Evolutionary conservation across 2,888 invertebrate genomes (phyloP).

Genomic region (Caenorhabditis becei): DNA sequence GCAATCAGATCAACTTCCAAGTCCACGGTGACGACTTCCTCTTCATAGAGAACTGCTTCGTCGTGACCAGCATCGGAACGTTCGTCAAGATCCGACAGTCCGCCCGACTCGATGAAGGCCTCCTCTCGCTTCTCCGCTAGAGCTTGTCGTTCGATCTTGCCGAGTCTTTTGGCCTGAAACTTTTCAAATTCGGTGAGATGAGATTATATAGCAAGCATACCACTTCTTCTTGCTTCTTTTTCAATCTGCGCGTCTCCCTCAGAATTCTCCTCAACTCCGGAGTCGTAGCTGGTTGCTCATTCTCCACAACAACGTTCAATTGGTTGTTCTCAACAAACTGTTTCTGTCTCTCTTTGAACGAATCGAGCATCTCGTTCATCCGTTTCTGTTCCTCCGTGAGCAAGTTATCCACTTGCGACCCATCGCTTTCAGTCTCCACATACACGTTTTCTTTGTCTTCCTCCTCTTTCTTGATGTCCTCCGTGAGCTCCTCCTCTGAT

Average conservation of each 20-base stretch:
- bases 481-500: too few species aligned
- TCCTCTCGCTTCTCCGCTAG: constrained; percentile 3
- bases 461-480: background rate
- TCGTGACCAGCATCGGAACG: constrained; percentile 39
- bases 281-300: constrained; percentile 4
- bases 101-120: background rate
- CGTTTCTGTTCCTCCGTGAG: background rate
- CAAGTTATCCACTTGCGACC: background rate
- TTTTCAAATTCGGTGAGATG: background rate
- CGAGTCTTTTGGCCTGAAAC: constrained; percentile 30
- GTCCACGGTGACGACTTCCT: background rate
- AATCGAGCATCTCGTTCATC: background rate
- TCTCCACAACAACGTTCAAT: background rate
- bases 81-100: background rate
- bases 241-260: constrained; percentile 17
- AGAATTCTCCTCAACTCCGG: constrained; percentile 29
- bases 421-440: background rate
- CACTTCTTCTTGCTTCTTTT: constrained; percentile 26
- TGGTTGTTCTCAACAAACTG: constrained; percentile 13
- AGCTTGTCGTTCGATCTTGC: constrained; percentile 7
- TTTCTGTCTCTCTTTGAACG: constrained; percentile 6
- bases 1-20: background rate
- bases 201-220: constrained; percentile 6
- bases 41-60: constrained; percentile 5
- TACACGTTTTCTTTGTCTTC: background rate